Conservation (phyloP, 2,888 invertebrate species). For the Ennomos erosarius region DNA sequence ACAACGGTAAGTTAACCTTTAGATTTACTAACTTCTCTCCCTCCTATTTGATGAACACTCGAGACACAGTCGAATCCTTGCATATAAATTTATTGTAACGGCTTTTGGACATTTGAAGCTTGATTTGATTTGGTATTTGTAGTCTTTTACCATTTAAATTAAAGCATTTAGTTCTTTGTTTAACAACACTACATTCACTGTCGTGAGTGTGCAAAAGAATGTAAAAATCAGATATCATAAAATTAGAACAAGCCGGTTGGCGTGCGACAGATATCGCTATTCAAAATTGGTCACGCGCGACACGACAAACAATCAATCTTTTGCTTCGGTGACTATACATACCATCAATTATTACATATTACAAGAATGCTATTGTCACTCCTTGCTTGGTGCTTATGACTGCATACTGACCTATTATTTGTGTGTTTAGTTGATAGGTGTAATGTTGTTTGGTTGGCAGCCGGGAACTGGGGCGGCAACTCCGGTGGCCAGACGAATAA, state of each 20-base stretch:
- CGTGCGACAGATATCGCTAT: not conserved
- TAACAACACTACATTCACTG: too few relatives aligned
- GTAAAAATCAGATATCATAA: too few relatives aligned
- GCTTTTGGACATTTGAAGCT: too few relatives aligned
- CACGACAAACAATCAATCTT: slow-evolving; percentile 4
- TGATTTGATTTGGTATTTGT: too few relatives aligned
- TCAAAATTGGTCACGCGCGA: slow-evolving; percentile 2
- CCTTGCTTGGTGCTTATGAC: slow-evolving; percentile 11
- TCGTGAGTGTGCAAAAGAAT: too few relatives aligned
- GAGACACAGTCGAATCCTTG: too few relatives aligned
- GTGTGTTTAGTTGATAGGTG: slow-evolving; percentile 26
- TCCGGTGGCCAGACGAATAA: slow-evolving; percentile 76
- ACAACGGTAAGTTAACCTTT: slow-evolving; percentile 75
- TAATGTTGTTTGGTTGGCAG: slow-evolving; percentile 57
- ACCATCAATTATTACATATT: slow-evolving; percentile 8
- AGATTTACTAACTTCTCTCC: not conserved
- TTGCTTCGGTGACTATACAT: slow-evolving; percentile 12
- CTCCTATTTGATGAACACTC: not conserved
- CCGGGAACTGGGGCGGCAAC: slow-evolving; percentile 82
- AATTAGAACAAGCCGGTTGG: too few relatives aligned
- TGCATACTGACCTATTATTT: slow-evolving; percentile 16
- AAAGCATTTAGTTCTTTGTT: too few relatives aligned
- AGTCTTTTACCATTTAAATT: too few relatives aligned
- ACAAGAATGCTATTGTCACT: slow-evolving; percentile 26
- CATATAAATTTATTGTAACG: too few relatives aligned